Conservation (phyloP, 2,888 invertebrate genomes). For the Lasiommata megera region DNA sequence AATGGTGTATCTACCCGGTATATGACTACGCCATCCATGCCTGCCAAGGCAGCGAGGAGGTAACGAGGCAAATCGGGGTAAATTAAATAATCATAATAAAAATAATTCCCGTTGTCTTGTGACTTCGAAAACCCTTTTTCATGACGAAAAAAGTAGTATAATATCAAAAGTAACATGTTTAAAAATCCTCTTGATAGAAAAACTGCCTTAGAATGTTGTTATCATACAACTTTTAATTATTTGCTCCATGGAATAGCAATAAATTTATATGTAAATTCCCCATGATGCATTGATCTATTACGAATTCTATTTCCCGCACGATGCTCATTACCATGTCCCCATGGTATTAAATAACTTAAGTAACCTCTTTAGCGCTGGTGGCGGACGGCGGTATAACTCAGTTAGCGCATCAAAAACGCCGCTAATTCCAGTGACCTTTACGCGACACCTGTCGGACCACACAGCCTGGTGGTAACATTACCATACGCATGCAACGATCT, state of each 20-base stretch:
- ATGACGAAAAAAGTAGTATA: too few relatives aligned
- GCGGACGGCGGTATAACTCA: constrained; percentile 12
- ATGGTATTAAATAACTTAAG: constrained; percentile 2
- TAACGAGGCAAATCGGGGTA: too few relatives aligned
- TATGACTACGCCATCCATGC: too few relatives aligned
- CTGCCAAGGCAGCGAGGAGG: too few relatives aligned
- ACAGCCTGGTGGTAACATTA: constrained; percentile 10
- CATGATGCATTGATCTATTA: constrained; percentile 9
- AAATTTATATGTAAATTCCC: not conserved
- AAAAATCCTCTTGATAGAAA: too few relatives aligned
- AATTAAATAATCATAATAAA: too few relatives aligned
- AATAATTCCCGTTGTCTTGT: too few relatives aligned
- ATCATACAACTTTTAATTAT: not conserved
- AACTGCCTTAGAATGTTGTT: too few relatives aligned
- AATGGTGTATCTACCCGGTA: too few relatives aligned
- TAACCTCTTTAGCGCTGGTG: not conserved
- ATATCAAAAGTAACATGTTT: too few relatives aligned
- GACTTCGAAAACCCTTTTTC: too few relatives aligned
- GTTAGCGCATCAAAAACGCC: constrained; percentile 17
- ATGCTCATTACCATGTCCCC: not conserved
- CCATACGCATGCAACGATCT: too few relatives aligned
- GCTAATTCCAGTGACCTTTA: constrained; percentile 23
- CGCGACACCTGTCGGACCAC: constrained; percentile 27
- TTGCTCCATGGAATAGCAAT: not conserved
- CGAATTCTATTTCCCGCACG: not conserved